A percentile compares a stretch with the other conserved stretches of the same genome.
phyloP scores from a whole-genome alignment of 2,113 vertebrate species.

The Oncorhynchus masou region DNA sequence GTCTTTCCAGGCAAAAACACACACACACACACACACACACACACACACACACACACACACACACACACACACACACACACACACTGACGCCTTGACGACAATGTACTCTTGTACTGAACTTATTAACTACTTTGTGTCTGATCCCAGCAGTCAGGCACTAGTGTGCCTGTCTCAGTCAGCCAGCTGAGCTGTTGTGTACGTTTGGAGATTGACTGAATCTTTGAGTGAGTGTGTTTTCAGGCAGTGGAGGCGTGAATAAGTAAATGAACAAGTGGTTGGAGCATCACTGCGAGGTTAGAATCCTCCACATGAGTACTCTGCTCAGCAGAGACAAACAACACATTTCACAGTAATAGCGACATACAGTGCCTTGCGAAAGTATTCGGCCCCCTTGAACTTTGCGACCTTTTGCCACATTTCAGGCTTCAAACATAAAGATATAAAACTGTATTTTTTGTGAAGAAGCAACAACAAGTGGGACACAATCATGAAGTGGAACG shows the following conservation, averaged over 20 bases:
- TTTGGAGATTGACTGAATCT: background rate
- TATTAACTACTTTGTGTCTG: background rate
- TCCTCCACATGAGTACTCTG: background rate
- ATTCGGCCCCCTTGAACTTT: too few relatives aligned
- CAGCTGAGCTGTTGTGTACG: background rate
- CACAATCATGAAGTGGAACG: too few relatives aligned
- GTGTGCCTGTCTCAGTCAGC: background rate
- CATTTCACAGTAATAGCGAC: conserved; percentile 8
- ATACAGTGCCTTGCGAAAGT: too few relatives aligned
- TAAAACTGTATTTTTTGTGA: too few relatives aligned
- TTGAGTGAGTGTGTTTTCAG: background rate
- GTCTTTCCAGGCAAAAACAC: background rate
- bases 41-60: too few relatives aligned
- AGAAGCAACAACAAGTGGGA: too few relatives aligned
- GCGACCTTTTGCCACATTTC: too few relatives aligned
- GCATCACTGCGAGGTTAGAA: background rate
- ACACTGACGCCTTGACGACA: background rate
- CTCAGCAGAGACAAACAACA: conserved; percentile 4
- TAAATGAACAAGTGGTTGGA: conserved; percentile 9
- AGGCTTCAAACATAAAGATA: too few relatives aligned
- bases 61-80: background rate
- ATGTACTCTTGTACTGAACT: background rate
- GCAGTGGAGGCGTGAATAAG: background rate
- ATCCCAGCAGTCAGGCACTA: background rate
- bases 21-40: too few relatives aligned